These are phyloP conservation scores for Falco rusticolus DNA, from an alignment of 2,797 vertebrate genomes.

Conservation along the genomic window DNA sequence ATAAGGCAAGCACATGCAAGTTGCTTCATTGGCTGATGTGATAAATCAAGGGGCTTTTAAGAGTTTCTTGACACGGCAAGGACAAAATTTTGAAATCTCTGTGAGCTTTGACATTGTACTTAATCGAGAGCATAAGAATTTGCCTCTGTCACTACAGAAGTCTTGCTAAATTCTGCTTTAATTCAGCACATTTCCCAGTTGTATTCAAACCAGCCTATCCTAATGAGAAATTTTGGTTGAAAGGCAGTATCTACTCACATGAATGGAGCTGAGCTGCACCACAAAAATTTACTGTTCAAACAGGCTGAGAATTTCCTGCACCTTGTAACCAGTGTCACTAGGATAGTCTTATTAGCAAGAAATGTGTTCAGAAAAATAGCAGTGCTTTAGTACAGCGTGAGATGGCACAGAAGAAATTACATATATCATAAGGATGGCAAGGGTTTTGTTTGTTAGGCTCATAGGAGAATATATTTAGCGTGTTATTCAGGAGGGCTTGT, in stretches of 20 bases:
- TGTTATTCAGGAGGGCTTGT: neutral
- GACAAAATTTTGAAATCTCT: neutral
- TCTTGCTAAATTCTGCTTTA: neutral
- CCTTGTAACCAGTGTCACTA: neutral
- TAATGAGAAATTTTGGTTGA: neutral
- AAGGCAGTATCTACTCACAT: neutral
- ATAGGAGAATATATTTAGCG: neutral
- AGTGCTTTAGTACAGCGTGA: neutral
- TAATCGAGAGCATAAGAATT: neutral
- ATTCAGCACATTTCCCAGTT: neutral
- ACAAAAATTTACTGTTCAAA: neutral
- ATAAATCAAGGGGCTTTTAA: neutral
- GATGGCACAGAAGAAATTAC: neutral
- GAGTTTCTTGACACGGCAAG: neutral
- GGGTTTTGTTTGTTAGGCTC: neutral
- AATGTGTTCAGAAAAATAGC: neutral
- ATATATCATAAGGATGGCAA: neutral
- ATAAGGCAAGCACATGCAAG: neutral
- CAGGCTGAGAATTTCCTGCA: neutral
- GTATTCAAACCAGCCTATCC: neutral
- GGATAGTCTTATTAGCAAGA: neutral
- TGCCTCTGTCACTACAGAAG: neutral
- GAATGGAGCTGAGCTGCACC: neutral
- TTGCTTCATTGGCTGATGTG: neutral
- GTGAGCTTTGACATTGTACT: neutral